phyloP scores from a whole-genome alignment of 2,888 invertebrate species.

The Polyploca ridens region DNA sequence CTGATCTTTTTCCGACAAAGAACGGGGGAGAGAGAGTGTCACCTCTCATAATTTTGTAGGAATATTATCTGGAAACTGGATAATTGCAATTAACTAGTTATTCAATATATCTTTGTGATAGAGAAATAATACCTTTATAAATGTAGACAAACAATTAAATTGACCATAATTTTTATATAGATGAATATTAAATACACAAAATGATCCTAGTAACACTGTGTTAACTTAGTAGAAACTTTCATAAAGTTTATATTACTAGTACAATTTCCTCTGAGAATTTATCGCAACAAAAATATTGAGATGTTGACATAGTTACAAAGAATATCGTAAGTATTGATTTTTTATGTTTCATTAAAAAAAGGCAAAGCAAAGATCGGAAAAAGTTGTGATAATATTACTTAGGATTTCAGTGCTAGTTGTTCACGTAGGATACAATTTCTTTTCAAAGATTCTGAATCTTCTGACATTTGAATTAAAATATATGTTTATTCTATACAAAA shows the following conservation, averaged over 20 bases:
- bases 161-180: not conserved
- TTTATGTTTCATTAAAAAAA: slow-evolving; percentile 49
- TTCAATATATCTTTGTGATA: too few species aligned
- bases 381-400: slow-evolving; percentile 38
- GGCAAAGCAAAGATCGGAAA: slow-evolving; percentile 39
- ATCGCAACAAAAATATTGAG: slow-evolving; percentile 20
- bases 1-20: too few species aligned
- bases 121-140: too few species aligned
- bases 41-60: too few species aligned
- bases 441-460: too few species aligned
- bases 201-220: not conserved
- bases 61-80: too few species aligned
- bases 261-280: slow-evolving; percentile 5
- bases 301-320: slow-evolving; percentile 27
- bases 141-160: not conserved
- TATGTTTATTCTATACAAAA: too few species aligned
- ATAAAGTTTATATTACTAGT: not conserved
- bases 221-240: not conserved
- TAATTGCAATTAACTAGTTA: too few species aligned
- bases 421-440: too few species aligned
- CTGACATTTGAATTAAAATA: too few species aligned
- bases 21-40: too few species aligned
- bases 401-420: too few species aligned
- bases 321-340: slow-evolving; percentile 37
- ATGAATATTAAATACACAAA: not conserved